Base-by-base conservation (phyloP, 23 tunicate species). In the Pegea sp. region DNA sequence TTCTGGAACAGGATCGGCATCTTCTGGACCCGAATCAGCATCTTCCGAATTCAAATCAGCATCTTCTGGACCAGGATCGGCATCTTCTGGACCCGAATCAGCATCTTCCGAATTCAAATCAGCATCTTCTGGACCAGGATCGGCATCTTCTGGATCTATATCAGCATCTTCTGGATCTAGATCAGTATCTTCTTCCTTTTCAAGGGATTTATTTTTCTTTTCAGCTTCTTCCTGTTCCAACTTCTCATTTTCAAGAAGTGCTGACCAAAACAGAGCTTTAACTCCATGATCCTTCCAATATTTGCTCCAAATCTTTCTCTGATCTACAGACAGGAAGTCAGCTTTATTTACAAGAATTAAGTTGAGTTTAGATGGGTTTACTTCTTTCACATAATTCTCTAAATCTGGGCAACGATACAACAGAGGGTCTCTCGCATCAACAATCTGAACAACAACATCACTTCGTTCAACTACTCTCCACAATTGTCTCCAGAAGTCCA, bases 401-500 rank as follows among this genome's bases (percentile, higher is more conserved):
- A 84, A 29, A 50, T 84, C 95, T 25, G 32, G 21, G 33, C 84
- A 84, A 33, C 84, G 65, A 33, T 74, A 89, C 22, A 77, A 43
- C 19, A 89, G 62, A 26, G 98, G 98, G 33, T 71, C 66, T 32
- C 98, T 50, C 4, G 98, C 98, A 66, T 89, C 98, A 25, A 89
- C 98, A 33, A 89, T 71, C 50, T 89, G 98, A 6, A 77, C 98
- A 2, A 89, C 52, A 16, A 89, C 93, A 42, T 89, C 80, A 65
- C 81, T 76, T 32, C 98, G 49, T 50, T 89, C 98, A 38, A 89
- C 68, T 27, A 89, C 98, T 18, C 98, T 34, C 98, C 98, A 89
- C 53, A 89, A 59, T 67, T 89, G 98, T 54, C 98, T 48, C 98
- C 98, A 89, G 33, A 89, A 89, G 28, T 89, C 98, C 64, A 89